A percentile compares a stretch with the other conserved stretches of the same genome.
Evolutionary conservation across 1,140 invertebrate species (phyloP).

Genomic region (Drosophila jambulina): DNA sequence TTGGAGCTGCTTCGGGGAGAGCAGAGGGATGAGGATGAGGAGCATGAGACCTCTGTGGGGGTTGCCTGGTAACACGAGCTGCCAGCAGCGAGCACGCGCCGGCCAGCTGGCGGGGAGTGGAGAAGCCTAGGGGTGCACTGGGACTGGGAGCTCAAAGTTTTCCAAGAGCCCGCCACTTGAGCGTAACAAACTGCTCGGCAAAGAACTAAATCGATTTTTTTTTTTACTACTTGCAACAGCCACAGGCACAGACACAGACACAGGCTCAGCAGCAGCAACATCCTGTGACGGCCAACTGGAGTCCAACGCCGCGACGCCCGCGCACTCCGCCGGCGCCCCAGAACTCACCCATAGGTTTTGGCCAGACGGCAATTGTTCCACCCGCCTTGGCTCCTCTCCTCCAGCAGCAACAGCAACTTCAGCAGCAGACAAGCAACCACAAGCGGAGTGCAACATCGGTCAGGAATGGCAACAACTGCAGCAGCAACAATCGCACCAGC

Average conservation of each 20-base stretch:
- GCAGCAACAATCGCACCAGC: conserved; percentile 55
- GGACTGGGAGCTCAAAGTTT: conserved; percentile 42
- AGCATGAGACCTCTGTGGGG: conserved; percentile 31
- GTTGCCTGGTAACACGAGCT: conserved; percentile 75
- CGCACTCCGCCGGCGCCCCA: conserved; percentile 76
- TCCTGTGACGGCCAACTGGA: conserved; percentile 57
- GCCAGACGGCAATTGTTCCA: conserved; percentile 48
- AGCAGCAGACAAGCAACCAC: conserved; percentile 14
- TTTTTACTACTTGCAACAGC: conserved; percentile 49
- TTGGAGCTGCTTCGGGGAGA: conserved; percentile 20
- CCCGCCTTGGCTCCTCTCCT: conserved; percentile 62
- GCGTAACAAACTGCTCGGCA: conserved; percentile 59
- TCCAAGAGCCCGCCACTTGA: conserved; percentile 74
- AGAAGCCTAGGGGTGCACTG: conserved; percentile 22
- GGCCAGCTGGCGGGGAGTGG: conserved; percentile 28
- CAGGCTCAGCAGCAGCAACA: conserved; percentile 25
- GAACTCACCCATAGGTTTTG: conserved; percentile 75
- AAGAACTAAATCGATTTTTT: conserved; percentile 81
- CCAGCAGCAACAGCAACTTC: conserved; percentile 55
- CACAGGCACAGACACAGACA: conserved; percentile 1
- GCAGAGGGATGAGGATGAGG: neutral
- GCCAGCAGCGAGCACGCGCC: conserved; percentile 56
- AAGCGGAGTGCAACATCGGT: conserved; percentile 33
- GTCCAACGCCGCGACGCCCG: conserved; percentile 59
- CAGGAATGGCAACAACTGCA: conserved; percentile 40